Evolutionary conservation across 2,888 invertebrate species (phyloP), one percentile per base, ranked within the genome.

Genomic region (Beris morrisii): DNA sequence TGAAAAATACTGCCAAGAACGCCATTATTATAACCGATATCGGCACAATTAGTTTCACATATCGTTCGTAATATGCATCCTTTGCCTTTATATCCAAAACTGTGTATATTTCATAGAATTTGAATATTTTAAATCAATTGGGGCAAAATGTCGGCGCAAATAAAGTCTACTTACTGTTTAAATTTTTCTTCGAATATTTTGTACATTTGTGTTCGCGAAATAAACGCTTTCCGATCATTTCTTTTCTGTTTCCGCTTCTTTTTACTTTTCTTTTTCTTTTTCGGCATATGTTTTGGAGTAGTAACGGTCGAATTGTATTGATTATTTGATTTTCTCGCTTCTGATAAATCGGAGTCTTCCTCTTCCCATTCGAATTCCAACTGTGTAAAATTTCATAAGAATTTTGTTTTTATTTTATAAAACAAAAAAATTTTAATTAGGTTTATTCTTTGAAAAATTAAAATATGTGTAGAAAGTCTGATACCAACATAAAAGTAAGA

Each of bases 1-100:
- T 88, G 86, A 45, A 90, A 79, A 69, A 90, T 76, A 75, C 87
- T 87, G 31, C 90, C 86, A 64, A 89, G 74, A 48, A 90, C 79
- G n/a, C 89, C 89, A 75, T 87, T 86, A 73, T 84, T 74, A 38
- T 66, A 73, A 65, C 76, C 74, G 64, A 79, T 56, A 56, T 73
- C 71, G 2, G 76, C 74, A 46, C 73, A 82, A 58, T 86, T 83
- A 66, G 85, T 84, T 76, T 89, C 89, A 73, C 89, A 90, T 74
- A 90, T 87, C 56, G 85, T 83, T 71, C 87, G 82, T 69, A 88
- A 80, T 67, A 90, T 80, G 75, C 89, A 90, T 38, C 81, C 78
- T 56, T 82, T 82, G 5, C 87, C 88, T 66, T 83, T 78, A 75
- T 85, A 86, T 30, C 86, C 84, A 69, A 84, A 79, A 67, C 87